Percentiles rank a stretch among this genome's conserved stretches.
Evolutionary conservation across 2,888 invertebrate species (phyloP).

Genomic region (Callimorpha dominula): DNA sequence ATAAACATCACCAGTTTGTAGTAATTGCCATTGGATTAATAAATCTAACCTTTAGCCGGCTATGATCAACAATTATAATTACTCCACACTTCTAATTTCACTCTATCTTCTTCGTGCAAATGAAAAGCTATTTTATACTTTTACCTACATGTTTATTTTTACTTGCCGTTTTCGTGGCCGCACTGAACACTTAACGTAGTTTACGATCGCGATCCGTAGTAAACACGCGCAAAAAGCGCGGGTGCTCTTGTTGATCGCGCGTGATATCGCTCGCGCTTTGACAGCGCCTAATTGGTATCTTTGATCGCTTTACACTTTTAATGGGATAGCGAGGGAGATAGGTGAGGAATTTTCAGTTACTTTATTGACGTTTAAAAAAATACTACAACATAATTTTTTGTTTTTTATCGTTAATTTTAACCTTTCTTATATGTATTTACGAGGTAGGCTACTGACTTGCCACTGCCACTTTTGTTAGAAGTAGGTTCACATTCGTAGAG

Average conservation of each 20-base stretch:
- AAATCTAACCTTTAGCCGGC: too few relatives aligned
- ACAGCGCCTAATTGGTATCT: slow-evolving; percentile 66
- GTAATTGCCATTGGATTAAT: too few relatives aligned
- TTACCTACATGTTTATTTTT: too few relatives aligned
- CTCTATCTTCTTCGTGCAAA: background rate
- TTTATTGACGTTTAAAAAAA: background rate
- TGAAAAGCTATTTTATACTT: background rate
- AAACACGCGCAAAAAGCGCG: slow-evolving; percentile 65
- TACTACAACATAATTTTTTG: background rate
- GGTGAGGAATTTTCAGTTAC: background rate
- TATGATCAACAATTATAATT: background rate
- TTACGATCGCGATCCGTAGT: slow-evolving; percentile 61
- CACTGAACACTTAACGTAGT: slow-evolving; percentile 45
- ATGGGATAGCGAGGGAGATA: slow-evolving; percentile 21
- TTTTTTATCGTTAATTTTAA: too few relatives aligned
- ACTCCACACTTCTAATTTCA: background rate
- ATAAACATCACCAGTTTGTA: too few relatives aligned
- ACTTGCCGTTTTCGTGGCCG: slow-evolving; percentile 23
- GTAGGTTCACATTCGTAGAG: too few relatives aligned
- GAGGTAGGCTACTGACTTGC: too few relatives aligned
- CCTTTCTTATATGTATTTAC: too few relatives aligned
- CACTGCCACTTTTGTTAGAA: too few relatives aligned
- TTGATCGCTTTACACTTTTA: slow-evolving; percentile 60
- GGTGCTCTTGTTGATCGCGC: slow-evolving; percentile 51
- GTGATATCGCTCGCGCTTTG: slow-evolving; percentile 44